These are phyloP conservation scores for Edolisoma coerulescens DNA, from an alignment of 2,113 vertebrate species.

Conservation along the genomic window DNA sequence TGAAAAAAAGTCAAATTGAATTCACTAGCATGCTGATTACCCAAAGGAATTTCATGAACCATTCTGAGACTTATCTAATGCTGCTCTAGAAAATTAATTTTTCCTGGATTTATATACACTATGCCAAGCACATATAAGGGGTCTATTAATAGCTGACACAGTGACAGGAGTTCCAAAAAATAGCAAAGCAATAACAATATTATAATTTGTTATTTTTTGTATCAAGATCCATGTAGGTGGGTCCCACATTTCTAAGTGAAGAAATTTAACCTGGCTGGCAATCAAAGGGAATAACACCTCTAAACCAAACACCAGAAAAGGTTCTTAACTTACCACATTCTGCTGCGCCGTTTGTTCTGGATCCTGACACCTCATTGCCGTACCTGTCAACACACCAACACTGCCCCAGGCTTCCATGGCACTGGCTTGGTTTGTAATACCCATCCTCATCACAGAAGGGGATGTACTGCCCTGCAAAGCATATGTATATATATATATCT, in stretches of 20 bases:
- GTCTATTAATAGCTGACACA: background rate
- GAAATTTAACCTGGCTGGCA: background rate
- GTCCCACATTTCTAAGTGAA: background rate
- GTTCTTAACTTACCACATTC: constrained; percentile 82
- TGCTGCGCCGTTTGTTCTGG: constrained; percentile 79
- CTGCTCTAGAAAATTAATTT: background rate
- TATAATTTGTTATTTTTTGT: background rate
- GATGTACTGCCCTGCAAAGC: constrained; percentile 80
- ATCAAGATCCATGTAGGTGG: background rate
- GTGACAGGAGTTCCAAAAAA: background rate
- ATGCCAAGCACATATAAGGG: background rate
- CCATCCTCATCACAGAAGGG: constrained; percentile 93
- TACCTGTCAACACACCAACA: constrained; percentile 98
- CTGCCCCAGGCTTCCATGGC: constrained; percentile 85
- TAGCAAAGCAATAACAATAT: background rate
- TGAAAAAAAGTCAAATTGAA: background rate
- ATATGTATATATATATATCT: background rate
- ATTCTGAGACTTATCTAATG: background rate
- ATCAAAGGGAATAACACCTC: background rate
- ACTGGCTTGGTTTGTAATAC: constrained; percentile 91
- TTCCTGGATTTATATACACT: background rate
- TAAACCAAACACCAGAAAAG: background rate
- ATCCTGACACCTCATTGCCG: constrained; percentile 89
- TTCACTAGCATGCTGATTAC: background rate
- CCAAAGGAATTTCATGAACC: background rate